Percentiles rank a stretch among this genome's conserved stretches.
phyloP scores from a whole-genome alignment of 2,797 vertebrate genomes.

The Steatocranus sp. region DNA sequence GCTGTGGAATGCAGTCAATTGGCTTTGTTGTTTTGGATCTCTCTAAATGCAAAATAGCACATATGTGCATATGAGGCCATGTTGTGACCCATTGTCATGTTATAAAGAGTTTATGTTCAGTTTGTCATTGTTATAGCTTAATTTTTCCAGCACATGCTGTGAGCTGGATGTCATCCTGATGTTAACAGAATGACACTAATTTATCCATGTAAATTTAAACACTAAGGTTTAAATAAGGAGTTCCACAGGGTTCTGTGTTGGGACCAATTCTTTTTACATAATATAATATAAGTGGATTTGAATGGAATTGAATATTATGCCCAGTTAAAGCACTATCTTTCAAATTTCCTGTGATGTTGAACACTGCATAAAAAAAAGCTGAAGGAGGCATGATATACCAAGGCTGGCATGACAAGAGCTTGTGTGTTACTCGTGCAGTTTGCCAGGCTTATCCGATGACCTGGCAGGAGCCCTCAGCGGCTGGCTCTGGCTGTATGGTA shows the following conservation, averaged over 20 bases:
- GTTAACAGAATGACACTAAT: background rate
- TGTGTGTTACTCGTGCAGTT: background rate
- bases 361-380: background rate
- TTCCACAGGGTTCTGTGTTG: background rate
- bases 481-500: slow-evolving; percentile 18
- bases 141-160: background rate
- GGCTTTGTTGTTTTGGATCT: background rate
- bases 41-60: background rate
- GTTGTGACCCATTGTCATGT: background rate
- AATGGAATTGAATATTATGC: background rate
- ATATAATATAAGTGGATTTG: background rate
- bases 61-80: background rate
- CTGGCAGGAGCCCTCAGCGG: slow-evolving; percentile 6
- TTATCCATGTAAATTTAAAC: background rate
- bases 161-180: background rate
- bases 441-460: slow-evolving; percentile 19
- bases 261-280: background rate
- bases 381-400: background rate
- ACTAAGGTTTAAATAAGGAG: background rate
- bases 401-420: background rate
- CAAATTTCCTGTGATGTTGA: background rate
- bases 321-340: background rate
- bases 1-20: background rate
- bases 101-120: background rate
- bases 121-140: background rate